Evolutionary conservation across 2,113 vertebrate species (phyloP).

Genomic region (Circaetus cinerascens): DNA sequence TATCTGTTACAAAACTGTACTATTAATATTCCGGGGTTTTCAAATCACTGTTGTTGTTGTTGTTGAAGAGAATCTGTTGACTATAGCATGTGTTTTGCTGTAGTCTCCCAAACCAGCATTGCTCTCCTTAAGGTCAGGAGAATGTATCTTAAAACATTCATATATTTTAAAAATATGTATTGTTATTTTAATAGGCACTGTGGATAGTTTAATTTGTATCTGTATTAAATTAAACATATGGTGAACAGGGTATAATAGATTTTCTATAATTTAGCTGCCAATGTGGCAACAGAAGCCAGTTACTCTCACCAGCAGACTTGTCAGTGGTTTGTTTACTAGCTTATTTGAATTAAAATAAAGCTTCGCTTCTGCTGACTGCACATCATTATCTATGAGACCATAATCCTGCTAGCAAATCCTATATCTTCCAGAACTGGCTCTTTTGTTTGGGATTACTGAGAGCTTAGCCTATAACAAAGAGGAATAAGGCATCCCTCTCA

Average conservation of each 20-base stretch:
- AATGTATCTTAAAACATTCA: slow-evolving; percentile 72
- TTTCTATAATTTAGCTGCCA: slow-evolving; percentile 83
- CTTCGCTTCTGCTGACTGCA: slow-evolving; percentile 93
- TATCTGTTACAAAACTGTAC: slow-evolving; percentile 59
- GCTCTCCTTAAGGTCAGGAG: slow-evolving; percentile 60
- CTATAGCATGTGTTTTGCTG: slow-evolving; percentile 42
- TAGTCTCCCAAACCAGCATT: slow-evolving; percentile 59
- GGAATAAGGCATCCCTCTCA: slow-evolving; percentile 97
- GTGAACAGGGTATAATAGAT: slow-evolving; percentile 83
- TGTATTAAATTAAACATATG: slow-evolving; percentile 82
- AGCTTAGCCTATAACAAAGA: slow-evolving; percentile 99
- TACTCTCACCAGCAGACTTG: slow-evolving; percentile 83
- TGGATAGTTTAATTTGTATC: slow-evolving; percentile 81
- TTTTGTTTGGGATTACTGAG: slow-evolving; percentile 99
- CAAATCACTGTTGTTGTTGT: slow-evolving; percentile 58
- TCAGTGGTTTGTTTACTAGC: slow-evolving; percentile 97
- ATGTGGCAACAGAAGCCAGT: slow-evolving; percentile 79
- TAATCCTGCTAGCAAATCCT: slow-evolving; percentile 94
- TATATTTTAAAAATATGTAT: slow-evolving; percentile 70
- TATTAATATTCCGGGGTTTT: slow-evolving; percentile 31
- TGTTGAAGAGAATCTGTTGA: slow-evolving; percentile 61
- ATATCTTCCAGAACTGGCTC: slow-evolving; percentile 92
- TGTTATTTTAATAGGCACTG: slow-evolving; percentile 78
- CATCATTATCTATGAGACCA: slow-evolving; percentile 91
- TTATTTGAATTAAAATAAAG: slow-evolving; percentile 99